These are phyloP conservation scores for Callithrix jacchus DNA, from an alignment of 2,113 vertebrate genomes.

Conservation along the genomic window DNA sequence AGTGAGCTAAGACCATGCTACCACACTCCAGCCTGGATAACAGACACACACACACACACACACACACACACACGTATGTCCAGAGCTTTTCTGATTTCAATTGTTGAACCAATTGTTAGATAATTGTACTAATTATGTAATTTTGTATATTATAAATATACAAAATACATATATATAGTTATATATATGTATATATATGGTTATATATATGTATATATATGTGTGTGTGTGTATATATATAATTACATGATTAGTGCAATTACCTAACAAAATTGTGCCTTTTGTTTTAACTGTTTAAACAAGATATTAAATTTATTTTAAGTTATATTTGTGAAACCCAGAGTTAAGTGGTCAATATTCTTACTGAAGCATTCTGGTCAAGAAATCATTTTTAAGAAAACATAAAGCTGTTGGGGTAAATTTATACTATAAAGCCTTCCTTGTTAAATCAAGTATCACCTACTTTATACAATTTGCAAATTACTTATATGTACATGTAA, in stretches of 20 bases:
- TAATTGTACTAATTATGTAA: no score
- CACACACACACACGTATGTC: no score
- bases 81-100: no score
- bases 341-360: neutral
- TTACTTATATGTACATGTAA: neutral
- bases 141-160: no score
- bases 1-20: no score
- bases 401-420: neutral
- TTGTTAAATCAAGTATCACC: slow-evolving; percentile 18
- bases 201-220: no score
- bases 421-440: neutral
- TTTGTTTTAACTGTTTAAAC: slow-evolving; percentile 29
- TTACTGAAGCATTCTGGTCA: slow-evolving; percentile 1
- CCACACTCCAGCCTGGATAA: no score
- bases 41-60: no score
- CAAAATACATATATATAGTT: no score
- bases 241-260: neutral
- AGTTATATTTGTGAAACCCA: slow-evolving; percentile 31
- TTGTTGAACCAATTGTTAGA: no score
- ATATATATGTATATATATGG: no score
- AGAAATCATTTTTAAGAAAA: slow-evolving; percentile 16
- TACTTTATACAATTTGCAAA: neutral
- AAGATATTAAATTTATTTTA: slow-evolving; percentile 35
- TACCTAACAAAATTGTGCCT: neutral
- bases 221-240: no score